Base-by-base conservation (phyloP, 1,140 invertebrate genomes). In the Euura saliciscinereae region DNA sequence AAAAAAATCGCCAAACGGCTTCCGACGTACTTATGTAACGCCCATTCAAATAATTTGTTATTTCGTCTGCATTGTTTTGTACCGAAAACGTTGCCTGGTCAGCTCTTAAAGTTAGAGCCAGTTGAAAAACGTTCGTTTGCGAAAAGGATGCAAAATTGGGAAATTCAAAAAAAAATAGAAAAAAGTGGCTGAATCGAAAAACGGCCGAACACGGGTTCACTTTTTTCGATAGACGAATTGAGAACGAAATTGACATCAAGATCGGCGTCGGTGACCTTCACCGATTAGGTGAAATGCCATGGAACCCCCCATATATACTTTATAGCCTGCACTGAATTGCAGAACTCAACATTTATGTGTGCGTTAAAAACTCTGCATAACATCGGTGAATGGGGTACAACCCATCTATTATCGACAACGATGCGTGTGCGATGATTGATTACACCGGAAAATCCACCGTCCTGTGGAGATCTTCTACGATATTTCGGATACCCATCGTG, bases 401-500 rank as follows among this genome's bases (percentile, higher is more conserved):
- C 75, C 83, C 83, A 86, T 43, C 79, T 72, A 78, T 86, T 86
- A 68, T 85, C 82, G 72, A 83, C 65, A 76, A 43, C 43, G 72
- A 51, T 11, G 6, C 6, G 6, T 51, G 6, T 51, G 6, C 46
- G 6, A 7, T 11, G 46, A 6, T 7, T 71, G 82, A 83, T 75
- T 75, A 87, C 11, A 45, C 43, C 69, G 69, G 70, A 69, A 28
- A 73, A 69, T 64, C 77, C 76, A 65, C 77, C 75, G 74, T 82
- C 13, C n/a, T 70, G 11, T 7, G 45, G 74, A 73, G 67, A 75
- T 65, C 78, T 73, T 70, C 75, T 68, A 72, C 82, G 46, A 73
- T 89, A 88, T 10, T 71, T 59, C 7, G 88, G 82, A 80, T 87
- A 89, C 67, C 84, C 84, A 75, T 85, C 79, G 51, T 79, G 76